Conservation (phyloP, 2,888 invertebrate species). For the Scelioninae gen. 2 region DNA sequence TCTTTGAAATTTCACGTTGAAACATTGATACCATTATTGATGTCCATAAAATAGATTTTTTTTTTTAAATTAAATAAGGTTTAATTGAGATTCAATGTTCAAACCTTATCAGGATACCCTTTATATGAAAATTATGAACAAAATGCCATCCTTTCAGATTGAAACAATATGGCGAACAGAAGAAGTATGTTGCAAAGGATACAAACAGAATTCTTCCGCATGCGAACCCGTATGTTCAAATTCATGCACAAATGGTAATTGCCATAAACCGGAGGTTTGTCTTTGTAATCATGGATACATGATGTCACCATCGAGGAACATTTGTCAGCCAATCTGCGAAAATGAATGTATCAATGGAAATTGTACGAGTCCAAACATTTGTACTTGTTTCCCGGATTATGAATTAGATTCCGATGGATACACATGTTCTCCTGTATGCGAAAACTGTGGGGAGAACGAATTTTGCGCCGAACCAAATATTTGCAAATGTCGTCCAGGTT, state of each 20-base stretch:
- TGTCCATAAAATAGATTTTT: too few relatives aligned
- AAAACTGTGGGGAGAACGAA: conserved; percentile 78
- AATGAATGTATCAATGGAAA: conserved; percentile 75
- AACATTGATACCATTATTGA: too few relatives aligned
- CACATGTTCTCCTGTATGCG: conserved; percentile 79
- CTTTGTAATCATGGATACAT: conserved; percentile 60
- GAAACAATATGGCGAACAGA: conserved; percentile 14
- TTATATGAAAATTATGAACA: too few relatives aligned
- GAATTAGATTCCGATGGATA: conserved; percentile 66
- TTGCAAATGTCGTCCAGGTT: conserved; percentile 84
- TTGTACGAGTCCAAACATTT: conserved; percentile 74
- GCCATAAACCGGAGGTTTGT: conserved; percentile 61
- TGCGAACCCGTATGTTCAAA: conserved; percentile 55
- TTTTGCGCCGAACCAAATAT: conserved; percentile 83
- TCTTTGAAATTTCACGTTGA: too few relatives aligned
- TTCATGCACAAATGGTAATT: conserved; percentile 46
- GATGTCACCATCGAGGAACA: conserved; percentile 31
- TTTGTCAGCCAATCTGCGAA: conserved; percentile 70
- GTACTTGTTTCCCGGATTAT: conserved; percentile 74
- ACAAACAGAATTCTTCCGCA: conserved; percentile 7
- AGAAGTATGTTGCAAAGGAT: conserved; percentile 62
- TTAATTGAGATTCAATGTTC: too few relatives aligned
- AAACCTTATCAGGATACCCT: too few relatives aligned
- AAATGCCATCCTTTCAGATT: conserved; percentile 56
- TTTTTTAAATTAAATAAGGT: too few relatives aligned